A percentile compares a stretch with the other conserved stretches of the same genome.
These are phyloP conservation scores for Sphaerodactylus townsendi DNA, from an alignment of 2,113 vertebrate species.

Conservation along the genomic window DNA sequence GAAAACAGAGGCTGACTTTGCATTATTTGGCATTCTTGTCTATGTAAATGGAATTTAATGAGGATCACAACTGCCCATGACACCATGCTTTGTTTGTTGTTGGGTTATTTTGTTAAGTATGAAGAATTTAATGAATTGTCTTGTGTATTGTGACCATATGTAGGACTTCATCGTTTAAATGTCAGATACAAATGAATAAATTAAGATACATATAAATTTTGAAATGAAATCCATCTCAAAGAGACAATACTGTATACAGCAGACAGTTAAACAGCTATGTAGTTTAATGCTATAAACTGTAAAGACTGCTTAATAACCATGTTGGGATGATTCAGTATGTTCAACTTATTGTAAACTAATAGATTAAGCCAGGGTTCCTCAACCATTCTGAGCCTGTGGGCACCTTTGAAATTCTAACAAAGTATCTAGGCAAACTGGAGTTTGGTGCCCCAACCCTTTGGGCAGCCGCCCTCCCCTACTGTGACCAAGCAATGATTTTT, in stretches of 20 bases:
- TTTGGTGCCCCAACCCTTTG: too few relatives aligned
- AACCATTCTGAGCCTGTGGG: too few relatives aligned
- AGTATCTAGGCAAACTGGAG: too few relatives aligned
- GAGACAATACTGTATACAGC: background rate
- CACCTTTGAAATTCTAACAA: too few relatives aligned
- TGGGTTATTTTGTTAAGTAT: background rate
- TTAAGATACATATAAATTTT: background rate
- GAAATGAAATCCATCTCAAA: background rate
- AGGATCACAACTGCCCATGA: conserved; percentile 3
- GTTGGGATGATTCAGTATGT: background rate
- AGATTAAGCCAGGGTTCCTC: too few relatives aligned
- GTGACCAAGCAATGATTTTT: too few relatives aligned
- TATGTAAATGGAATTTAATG: conserved; percentile 12
- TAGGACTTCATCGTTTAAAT: background rate
- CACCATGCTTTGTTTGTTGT: conserved; percentile 29
- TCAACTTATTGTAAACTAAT: background rate
- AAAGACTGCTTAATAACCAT: background rate
- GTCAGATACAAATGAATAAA: background rate
- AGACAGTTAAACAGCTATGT: background rate
- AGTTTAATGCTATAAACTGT: background rate
- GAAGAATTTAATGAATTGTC: conserved; percentile 16
- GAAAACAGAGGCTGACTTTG: too few relatives aligned
- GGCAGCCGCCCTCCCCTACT: too few relatives aligned
- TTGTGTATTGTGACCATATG: conserved; percentile 16
- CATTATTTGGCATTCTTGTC: background rate